Evolutionary conservation across 2,888 invertebrate species (phyloP).

Genomic region (Limnephilus auricula): DNA sequence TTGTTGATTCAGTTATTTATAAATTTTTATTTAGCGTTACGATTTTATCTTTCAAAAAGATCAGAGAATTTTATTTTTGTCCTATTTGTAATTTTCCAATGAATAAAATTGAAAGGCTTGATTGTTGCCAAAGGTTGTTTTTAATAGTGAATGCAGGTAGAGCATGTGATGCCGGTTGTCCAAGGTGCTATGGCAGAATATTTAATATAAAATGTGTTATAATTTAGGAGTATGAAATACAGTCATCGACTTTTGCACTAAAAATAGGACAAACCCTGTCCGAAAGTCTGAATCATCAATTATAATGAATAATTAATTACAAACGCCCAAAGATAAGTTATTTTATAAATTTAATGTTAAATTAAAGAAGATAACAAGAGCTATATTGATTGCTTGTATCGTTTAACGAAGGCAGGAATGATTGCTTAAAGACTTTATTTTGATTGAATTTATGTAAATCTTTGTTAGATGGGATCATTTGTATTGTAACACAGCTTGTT

Average conservation of each 20-base stretch:
- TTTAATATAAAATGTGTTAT: slow-evolving; percentile 37
- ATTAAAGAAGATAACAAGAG: neutral
- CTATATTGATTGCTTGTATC: neutral
- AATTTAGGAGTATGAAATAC: slow-evolving; percentile 14
- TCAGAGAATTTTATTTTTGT: neutral
- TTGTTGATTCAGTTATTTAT: neutral
- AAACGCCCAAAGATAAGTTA: neutral
- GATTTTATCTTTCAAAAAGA: neutral
- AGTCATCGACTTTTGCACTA: neutral
- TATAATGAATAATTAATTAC: slow-evolving; percentile 18
- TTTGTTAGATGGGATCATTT: neutral
- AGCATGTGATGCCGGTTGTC: slow-evolving; percentile 37
- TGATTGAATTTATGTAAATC: neutral
- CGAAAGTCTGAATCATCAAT: slow-evolving; percentile 11
- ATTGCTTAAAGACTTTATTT: neutral
- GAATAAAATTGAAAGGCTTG: neutral
- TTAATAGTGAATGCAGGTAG: neutral
- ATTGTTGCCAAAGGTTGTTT: slow-evolving; percentile 6
- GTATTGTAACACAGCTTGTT: neutral
- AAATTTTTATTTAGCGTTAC: neutral
- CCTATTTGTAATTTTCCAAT: neutral
- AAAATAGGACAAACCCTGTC: neutral
- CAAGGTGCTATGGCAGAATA: slow-evolving; percentile 49
- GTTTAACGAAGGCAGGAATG: neutral
- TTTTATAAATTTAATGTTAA: slow-evolving; percentile 2